These are phyloP conservation scores for Coelopa frigida DNA, from an alignment of 1,140 invertebrate species.

Conservation along the genomic window DNA sequence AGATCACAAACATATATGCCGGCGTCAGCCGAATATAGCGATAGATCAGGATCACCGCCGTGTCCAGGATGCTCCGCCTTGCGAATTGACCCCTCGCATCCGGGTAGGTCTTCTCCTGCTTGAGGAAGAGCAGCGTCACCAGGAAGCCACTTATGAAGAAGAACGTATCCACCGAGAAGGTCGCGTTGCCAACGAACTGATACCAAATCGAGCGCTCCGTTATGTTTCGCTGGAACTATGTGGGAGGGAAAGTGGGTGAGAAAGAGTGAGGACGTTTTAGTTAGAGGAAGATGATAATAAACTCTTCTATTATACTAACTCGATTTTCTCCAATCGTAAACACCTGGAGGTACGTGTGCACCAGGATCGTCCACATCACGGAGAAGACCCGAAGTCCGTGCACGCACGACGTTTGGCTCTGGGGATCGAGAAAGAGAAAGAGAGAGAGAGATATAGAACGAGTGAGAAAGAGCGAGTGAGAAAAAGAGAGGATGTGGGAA, in stretches of 20 bases:
- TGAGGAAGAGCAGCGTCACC: constrained; percentile 65
- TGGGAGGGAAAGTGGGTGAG: not conserved
- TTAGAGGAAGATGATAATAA: constrained; percentile 25
- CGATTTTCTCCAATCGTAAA: constrained; percentile 67
- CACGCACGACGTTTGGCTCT: constrained; percentile 66
- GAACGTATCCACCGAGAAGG: constrained; percentile 86
- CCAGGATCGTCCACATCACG: constrained; percentile 86
- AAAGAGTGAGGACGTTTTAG: constrained; percentile 37
- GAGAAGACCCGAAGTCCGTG: constrained; percentile 78
- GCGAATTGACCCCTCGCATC: constrained; percentile 27
- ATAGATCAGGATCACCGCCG: constrained; percentile 55
- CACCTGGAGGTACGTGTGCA: constrained; percentile 77
- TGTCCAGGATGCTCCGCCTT: constrained; percentile 46
- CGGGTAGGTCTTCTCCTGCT: constrained; percentile 45
- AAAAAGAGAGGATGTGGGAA: too few relatives aligned
- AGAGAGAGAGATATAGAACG: constrained; percentile 4
- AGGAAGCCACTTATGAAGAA: constrained; percentile 82
- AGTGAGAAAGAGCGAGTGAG: too few relatives aligned
- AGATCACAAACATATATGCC: constrained; percentile 71
- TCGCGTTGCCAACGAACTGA: constrained; percentile 80
- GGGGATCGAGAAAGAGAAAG: constrained; percentile 45
- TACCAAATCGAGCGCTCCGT: constrained; percentile 73
- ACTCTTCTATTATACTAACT: constrained; percentile 17
- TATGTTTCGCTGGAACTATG: constrained; percentile 62
- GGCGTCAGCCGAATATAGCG: constrained; percentile 69